Conservation (phyloP, 2,113 vertebrate species). For the Mus musculus region DNA sequence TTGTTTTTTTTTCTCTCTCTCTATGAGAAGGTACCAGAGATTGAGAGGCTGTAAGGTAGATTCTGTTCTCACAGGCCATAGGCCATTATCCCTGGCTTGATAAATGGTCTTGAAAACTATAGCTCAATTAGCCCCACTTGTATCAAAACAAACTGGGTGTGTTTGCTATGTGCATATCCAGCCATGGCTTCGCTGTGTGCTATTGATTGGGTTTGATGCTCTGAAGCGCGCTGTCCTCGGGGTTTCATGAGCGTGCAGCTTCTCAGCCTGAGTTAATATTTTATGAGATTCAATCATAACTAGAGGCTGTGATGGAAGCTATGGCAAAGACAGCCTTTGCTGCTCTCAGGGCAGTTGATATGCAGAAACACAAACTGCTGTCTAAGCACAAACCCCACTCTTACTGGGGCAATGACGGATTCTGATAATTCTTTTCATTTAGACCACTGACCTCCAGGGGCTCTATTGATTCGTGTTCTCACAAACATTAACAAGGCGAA, state of each 20-base stretch:
- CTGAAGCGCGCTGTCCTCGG: background rate
- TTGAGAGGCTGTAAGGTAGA: background rate
- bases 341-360: background rate
- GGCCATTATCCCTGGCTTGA: background rate
- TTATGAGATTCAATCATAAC: conserved; percentile 56
- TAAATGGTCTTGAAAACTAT: background rate
- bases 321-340: background rate
- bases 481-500: conserved; percentile 1
- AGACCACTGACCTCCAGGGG: background rate
- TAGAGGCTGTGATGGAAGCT: background rate
- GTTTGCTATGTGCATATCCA: background rate
- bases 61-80: background rate
- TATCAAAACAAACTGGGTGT: background rate
- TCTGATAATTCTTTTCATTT: background rate
- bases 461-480: background rate
- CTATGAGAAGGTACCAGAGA: background rate
- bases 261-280: conserved; percentile 58
- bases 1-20: background rate
- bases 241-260: conserved; percentile 25
- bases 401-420: background rate
- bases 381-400: background rate
- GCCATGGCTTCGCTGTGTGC: background rate
- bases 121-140: background rate
- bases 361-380: background rate
- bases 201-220: conserved; percentile 43